Conservation (phyloP, 2,888 invertebrate genomes). For the Dynastes maya region DNA sequence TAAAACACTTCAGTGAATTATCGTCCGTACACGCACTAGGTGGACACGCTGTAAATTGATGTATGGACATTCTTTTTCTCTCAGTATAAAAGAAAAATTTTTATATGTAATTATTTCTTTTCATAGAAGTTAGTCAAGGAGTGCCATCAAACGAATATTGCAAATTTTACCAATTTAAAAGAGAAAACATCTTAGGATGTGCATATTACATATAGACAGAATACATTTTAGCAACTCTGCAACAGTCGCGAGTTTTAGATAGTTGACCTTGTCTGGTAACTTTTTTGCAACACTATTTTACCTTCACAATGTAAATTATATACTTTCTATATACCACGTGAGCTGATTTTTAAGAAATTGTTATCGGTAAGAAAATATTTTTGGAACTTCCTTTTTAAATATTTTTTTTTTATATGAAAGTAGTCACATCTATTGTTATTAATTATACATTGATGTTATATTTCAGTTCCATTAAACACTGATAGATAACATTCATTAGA, state of each 20-base stretch:
- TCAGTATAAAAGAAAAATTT: background rate
- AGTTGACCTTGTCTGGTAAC: slow-evolving; percentile 38
- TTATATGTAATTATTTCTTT: background rate
- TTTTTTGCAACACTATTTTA: slow-evolving; percentile 29
- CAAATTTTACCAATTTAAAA: background rate
- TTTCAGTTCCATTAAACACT: no score
- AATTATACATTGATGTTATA: no score
- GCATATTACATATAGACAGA: no score
- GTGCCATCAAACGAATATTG: background rate
- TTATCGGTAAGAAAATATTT: background rate
- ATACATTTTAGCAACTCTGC: background rate
- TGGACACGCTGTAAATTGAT: no score
- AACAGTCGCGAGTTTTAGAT: slow-evolving; percentile 29
- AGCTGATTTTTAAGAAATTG: background rate
- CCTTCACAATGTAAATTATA: slow-evolving; percentile 29
- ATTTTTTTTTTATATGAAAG: background rate
- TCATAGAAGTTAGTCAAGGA: no score
- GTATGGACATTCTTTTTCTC: no score
- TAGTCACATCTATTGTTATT: no score
- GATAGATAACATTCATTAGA: no score
- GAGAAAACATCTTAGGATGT: background rate
- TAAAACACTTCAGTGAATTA: no score
- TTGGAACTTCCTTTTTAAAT: background rate
- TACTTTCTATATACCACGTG: slow-evolving; percentile 14
- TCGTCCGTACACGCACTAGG: no score